A percentile compares a stretch with the other conserved stretches of the same genome.
phyloP scores from a whole-genome alignment of 2,797 vertebrate genomes.

The Tauraco hartlaubi region DNA sequence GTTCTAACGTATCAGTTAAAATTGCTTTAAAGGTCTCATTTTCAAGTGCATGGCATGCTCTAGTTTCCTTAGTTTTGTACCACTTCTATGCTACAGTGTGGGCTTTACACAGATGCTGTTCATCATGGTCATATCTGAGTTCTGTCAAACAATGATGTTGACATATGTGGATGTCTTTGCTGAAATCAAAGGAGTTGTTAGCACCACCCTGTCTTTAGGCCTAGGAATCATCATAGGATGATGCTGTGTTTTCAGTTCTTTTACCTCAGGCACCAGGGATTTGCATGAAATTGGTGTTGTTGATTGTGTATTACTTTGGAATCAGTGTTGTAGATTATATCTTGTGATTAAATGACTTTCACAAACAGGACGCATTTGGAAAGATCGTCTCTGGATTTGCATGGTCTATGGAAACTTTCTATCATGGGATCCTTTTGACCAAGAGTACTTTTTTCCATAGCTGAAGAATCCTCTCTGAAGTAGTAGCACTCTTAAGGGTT shows the following conservation, averaged over 20 bases:
- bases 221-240: background rate
- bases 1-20: background rate
- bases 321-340: background rate
- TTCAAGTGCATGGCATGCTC: background rate
- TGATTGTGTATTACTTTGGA: background rate
- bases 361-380: rapidly evolving
- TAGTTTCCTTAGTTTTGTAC: background rate
- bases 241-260: rapidly evolving
- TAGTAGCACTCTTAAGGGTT: background rate
- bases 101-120: background rate
- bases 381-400: background rate
- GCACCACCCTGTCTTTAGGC: background rate
- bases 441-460: background rate
- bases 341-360: background rate
- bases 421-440: background rate
- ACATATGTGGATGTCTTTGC: background rate
- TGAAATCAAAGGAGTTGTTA: background rate
- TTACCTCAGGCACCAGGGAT: background rate
- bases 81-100: rapidly evolving
- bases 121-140: background rate
- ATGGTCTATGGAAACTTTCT: background rate
- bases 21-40: background rate
- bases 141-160: background rate
- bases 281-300: background rate
- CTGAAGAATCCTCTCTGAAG: background rate